phyloP scores from a whole-genome alignment of 2,888 invertebrate genomes.

The Ethmia dodecea region DNA sequence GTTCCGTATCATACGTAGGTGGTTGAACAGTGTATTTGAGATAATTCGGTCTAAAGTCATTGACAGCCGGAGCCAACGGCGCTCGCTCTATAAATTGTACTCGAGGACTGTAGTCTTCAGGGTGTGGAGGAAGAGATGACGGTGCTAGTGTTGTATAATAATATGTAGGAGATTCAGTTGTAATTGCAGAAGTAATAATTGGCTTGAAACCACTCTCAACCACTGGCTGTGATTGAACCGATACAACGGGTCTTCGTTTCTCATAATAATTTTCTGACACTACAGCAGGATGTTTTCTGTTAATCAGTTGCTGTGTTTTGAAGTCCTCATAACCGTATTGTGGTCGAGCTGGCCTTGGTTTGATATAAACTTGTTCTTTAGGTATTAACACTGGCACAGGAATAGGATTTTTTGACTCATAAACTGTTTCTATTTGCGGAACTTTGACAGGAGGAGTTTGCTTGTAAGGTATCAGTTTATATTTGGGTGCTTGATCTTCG shows the following conservation, averaged over 20 bases:
- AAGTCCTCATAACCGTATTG: conserved; percentile 42
- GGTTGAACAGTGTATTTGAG: conserved; percentile 46
- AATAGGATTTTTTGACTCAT: conserved; percentile 38
- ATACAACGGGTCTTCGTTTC: conserved; percentile 36
- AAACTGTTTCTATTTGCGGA: conserved; percentile 28
- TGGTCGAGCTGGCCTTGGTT: conserved; percentile 47
- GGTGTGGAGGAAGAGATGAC: conserved; percentile 23
- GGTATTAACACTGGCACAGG: conserved; percentile 35
- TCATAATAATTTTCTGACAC: conserved; percentile 63
- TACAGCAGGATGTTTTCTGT: conserved; percentile 43
- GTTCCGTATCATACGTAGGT: conserved; percentile 19
- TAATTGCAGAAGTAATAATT: conserved; percentile 34
- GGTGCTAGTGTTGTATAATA: conserved; percentile 33
- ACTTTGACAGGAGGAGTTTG: conserved; percentile 62
- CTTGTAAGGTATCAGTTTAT: conserved; percentile 69
- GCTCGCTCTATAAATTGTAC: conserved; percentile 27
- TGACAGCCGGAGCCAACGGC: conserved; percentile 25
- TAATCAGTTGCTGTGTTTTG: conserved; percentile 30
- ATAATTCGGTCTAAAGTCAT: conserved; percentile 39
- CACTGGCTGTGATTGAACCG: conserved; percentile 36
- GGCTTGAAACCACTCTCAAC: conserved; percentile 62
- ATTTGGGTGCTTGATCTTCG: conserved; percentile 52
- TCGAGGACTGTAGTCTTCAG: conserved; percentile 33
- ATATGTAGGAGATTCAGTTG: conserved; percentile 36
- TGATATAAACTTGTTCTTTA: conserved; percentile 49